Evolutionary conservation across 2,888 invertebrate genomes (phyloP).

Genomic region (Euplexia lucipara): DNA sequence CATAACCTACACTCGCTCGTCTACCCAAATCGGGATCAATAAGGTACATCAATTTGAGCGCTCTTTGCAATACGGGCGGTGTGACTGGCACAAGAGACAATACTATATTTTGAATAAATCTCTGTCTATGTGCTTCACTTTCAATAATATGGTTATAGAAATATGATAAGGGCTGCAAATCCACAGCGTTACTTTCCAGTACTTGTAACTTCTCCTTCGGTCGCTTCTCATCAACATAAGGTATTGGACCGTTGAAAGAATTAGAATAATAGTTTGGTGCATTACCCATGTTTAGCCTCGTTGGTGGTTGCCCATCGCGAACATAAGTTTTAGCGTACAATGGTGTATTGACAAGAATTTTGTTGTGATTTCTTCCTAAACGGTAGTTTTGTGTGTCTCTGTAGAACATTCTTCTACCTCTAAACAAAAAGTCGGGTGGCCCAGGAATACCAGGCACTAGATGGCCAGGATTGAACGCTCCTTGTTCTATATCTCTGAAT

Average conservation of each 20-base stretch:
- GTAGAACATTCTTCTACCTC: slow-evolving; percentile 86
- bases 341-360: slow-evolving; percentile 69
- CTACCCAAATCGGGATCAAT: slow-evolving; percentile 94
- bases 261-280: slow-evolving; percentile 73
- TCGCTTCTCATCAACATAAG: slow-evolving; percentile 66
- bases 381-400: slow-evolving; percentile 89
- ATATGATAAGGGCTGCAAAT: slow-evolving; percentile 91
- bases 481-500: slow-evolving; percentile 88
- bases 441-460: slow-evolving; percentile 86
- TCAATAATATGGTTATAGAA: slow-evolving; percentile 93
- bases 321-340: slow-evolving; percentile 65
- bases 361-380: slow-evolving; percentile 69
- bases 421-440: slow-evolving; percentile 88
- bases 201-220: slow-evolving; percentile 59
- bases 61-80: slow-evolving; percentile 90
- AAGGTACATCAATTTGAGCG: slow-evolving; percentile 94
- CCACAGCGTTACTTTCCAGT: slow-evolving; percentile 63
- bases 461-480: slow-evolving; percentile 82
- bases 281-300: slow-evolving; percentile 64
- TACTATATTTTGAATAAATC: slow-evolving; percentile 46
- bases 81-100: slow-evolving; percentile 33
- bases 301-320: slow-evolving; percentile 69
- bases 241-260: slow-evolving; percentile 70
- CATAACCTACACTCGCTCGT: slow-evolving; percentile 83
- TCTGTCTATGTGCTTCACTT: slow-evolving; percentile 83